Evolutionary conservation across 2,113 vertebrate species (phyloP).

Genomic region (Callipepla californica): DNA sequence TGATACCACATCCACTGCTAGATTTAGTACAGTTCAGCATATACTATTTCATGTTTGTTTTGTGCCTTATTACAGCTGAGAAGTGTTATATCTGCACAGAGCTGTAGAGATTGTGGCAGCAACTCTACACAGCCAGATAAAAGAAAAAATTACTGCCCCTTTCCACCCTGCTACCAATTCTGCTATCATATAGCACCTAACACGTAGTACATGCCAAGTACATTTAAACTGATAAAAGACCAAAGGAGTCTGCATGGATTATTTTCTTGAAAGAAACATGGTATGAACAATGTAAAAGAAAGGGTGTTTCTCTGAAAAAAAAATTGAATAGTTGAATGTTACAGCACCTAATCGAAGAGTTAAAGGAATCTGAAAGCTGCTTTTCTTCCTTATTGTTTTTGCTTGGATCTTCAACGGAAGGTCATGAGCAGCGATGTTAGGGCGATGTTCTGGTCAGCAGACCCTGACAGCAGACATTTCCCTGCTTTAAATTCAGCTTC

Average conservation of each 20-base stretch:
- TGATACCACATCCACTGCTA: not conserved
- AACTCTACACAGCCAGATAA: not conserved
- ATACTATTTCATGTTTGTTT: not conserved
- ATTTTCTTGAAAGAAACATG: not conserved
- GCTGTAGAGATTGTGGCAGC: not conserved
- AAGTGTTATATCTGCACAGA: not conserved
- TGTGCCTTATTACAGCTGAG: not conserved
- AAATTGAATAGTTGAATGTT: not conserved
- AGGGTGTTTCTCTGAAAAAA: not conserved
- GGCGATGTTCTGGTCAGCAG: not conserved
- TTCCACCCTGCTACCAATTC: not conserved
- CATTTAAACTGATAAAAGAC: not conserved
- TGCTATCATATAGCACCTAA: not conserved
- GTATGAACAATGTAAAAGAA: not conserved
- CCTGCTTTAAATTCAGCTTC: not conserved
- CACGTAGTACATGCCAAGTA: not conserved
- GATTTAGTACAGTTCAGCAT: not conserved
- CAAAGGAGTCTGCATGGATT: not conserved
- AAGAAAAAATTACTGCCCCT: not conserved
- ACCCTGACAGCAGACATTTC: not conserved
- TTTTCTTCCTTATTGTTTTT: slow-evolving; percentile 4
- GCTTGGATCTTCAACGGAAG: not conserved
- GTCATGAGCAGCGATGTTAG: not conserved
- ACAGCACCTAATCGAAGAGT: not conserved
- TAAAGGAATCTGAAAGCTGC: not conserved